Conservation (phyloP, 2,797 vertebrate genomes). For the Euphonia xanthogaster region DNA sequence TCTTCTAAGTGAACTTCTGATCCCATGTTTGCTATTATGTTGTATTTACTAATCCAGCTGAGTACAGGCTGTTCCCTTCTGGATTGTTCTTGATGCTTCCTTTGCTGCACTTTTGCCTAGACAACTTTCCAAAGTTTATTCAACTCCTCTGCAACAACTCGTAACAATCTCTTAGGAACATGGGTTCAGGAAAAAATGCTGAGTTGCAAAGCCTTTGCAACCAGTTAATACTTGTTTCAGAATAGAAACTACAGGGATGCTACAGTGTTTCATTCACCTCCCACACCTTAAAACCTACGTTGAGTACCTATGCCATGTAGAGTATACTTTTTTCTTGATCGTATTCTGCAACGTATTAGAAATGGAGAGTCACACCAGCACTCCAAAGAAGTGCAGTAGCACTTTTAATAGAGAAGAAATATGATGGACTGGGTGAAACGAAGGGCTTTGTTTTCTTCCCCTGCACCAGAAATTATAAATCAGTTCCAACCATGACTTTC, state of each 20-base stretch:
- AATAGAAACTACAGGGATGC: background rate
- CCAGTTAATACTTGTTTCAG: background rate
- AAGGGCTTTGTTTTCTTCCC: background rate
- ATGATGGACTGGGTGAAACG: background rate
- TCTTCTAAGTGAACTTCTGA: background rate
- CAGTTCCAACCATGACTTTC: background rate
- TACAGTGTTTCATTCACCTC: background rate
- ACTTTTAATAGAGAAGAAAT: background rate
- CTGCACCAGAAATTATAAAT: background rate
- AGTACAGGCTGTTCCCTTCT: background rate
- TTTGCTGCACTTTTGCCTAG: background rate
- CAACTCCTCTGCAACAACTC: background rate
- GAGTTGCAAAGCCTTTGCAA: background rate
- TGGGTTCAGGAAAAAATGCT: background rate
- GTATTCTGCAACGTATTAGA: background rate
- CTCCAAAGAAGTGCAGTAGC: background rate
- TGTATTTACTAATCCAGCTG: background rate
- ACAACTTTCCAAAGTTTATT: background rate
- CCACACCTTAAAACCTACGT: background rate
- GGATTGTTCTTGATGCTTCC: background rate
- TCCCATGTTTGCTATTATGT: background rate
- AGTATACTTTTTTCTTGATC: background rate
- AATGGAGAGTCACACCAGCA: background rate
- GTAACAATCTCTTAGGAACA: background rate
- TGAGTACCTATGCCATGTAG: background rate